phyloP scores from a whole-genome alignment of 2,797 vertebrate genomes.

The Phataginus tricuspis region DNA sequence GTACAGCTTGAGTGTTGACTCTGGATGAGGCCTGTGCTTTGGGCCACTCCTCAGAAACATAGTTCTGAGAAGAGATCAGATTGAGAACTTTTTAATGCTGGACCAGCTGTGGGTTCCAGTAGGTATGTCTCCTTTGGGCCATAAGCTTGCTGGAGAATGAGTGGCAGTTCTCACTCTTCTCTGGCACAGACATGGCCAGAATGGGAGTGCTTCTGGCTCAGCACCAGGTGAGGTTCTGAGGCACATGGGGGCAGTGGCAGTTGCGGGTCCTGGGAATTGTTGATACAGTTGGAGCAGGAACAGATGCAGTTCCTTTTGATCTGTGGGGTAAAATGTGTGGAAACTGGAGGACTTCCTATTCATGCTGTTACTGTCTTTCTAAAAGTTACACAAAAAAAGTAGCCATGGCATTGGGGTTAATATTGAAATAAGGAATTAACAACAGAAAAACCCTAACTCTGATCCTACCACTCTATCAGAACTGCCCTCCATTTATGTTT shows the following conservation, averaged over 20 bases:
- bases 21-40: too few relatives aligned
- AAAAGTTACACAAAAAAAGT: slow-evolving; percentile 9
- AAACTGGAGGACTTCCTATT: slow-evolving; percentile 11
- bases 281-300: neutral
- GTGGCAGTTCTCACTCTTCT: neutral
- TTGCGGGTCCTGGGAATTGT: neutral
- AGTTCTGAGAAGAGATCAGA: neutral
- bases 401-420: neutral
- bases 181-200: neutral
- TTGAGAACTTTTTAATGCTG: neutral
- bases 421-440: neutral
- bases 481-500: neutral
- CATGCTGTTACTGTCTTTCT: neutral
- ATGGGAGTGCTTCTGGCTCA: neutral
- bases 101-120: neutral
- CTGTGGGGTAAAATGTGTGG: neutral
- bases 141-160: neutral
- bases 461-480: neutral
- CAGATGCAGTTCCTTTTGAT: slow-evolving; percentile 27
- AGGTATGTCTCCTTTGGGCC: neutral
- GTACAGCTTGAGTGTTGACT: neutral
- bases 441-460: neutral
- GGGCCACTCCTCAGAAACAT: neutral
- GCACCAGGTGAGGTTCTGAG: neutral
- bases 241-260: neutral